These are phyloP conservation scores for Beris morrisii DNA, from an alignment of 2,888 invertebrate genomes.

Conservation along the genomic window DNA sequence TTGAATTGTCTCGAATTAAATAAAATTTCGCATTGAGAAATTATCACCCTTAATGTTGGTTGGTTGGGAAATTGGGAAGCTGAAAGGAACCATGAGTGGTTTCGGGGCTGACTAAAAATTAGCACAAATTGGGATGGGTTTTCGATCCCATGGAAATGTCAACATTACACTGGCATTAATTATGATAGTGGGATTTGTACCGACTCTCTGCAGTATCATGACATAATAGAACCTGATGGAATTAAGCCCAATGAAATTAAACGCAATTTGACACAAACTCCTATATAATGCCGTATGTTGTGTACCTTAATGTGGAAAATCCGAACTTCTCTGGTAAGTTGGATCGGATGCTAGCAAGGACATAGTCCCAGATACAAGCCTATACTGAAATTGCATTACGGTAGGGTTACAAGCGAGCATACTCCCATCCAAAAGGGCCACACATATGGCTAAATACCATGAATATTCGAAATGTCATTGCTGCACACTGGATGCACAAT, in stretches of 20 bases:
- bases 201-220: constrained; percentile 26
- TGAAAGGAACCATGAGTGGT: neutral
- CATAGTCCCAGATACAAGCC: neutral
- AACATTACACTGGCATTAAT: constrained; percentile 28
- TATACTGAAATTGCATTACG: constrained; percentile 5
- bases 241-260: constrained; percentile 32
- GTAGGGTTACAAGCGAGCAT: constrained; percentile 11
- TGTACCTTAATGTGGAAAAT: constrained; percentile 9
- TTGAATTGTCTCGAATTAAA: constrained; percentile 18
- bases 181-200: constrained; percentile 23
- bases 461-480: constrained; percentile 33
- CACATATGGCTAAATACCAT: constrained; percentile 32
- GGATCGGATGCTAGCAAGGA: neutral
- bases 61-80: neutral
- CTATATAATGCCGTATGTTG: neutral
- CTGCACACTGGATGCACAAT: constrained; percentile 22
- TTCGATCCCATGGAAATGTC: constrained; percentile 26
- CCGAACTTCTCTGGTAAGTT: constrained; percentile 23
- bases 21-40: constrained; percentile 16
- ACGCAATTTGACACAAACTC: constrained; percentile 24
- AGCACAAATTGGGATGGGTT: constrained; percentile 15
- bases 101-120: constrained; percentile 2
- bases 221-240: constrained; percentile 29
- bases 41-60: constrained; percentile 15
- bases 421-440: constrained; percentile 8